Percentiles rank a stretch among this genome's conserved stretches.
Evolutionary conservation across 2,888 invertebrate genomes (phyloP).

Genomic region (Dromius quadrimaculatus): DNA sequence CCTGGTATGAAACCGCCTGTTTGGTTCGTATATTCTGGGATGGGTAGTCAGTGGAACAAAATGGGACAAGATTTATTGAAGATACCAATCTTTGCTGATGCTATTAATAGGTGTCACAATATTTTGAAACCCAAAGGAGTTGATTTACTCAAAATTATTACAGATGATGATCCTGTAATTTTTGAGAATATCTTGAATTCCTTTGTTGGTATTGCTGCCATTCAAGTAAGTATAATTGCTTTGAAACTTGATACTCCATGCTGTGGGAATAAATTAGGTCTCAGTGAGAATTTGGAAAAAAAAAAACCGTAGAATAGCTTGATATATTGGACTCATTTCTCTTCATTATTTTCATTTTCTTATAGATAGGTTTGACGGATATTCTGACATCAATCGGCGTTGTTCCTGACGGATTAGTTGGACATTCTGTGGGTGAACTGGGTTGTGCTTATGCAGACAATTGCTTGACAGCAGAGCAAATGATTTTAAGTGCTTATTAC

Average conservation of each 20-base stretch:
- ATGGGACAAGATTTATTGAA: slow-evolving; percentile 77
- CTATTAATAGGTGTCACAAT: slow-evolving; percentile 72
- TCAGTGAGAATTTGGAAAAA: no score
- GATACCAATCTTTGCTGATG: slow-evolving; percentile 76
- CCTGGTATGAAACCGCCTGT: slow-evolving; percentile 67
- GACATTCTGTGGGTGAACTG: slow-evolving; percentile 92
- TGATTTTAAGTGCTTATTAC: slow-evolving; percentile 82
- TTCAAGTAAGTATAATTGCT: slow-evolving; percentile 69
- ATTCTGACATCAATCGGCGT: slow-evolving; percentile 66
- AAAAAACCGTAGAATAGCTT: no score
- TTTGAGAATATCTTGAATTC: slow-evolving; percentile 77
- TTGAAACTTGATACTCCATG: no score
- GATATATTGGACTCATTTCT: no score
- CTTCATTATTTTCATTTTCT: no score
- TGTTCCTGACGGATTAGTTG: slow-evolving; percentile 51
- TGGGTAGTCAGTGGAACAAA: slow-evolving; percentile 81
- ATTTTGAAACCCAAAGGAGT: slow-evolving; percentile 72
- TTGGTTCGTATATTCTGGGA: slow-evolving; percentile 81
- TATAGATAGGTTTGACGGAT: slow-evolving; percentile 65
- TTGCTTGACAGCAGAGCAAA: slow-evolving; percentile 84
- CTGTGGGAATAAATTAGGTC: no score
- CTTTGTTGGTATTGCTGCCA: slow-evolving; percentile 81
- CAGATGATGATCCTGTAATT: slow-evolving; percentile 69
- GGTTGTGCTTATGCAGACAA: slow-evolving; percentile 94
- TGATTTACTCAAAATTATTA: slow-evolving; percentile 74